phyloP scores from a whole-genome alignment of 64 coral and sea anemone species.

The Stichodactyla helianthus region DNA sequence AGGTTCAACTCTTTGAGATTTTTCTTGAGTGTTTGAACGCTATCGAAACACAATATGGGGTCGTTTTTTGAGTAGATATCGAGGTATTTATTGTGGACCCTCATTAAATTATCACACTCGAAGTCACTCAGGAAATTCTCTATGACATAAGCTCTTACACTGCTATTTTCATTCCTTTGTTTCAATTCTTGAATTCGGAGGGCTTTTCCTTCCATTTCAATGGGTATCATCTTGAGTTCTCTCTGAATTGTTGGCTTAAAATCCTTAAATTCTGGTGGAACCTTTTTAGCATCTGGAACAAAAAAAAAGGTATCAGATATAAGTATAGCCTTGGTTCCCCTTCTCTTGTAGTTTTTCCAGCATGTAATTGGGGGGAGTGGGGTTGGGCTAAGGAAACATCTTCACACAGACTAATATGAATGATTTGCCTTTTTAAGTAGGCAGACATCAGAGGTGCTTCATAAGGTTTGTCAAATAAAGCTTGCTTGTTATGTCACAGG shows the following conservation, averaged over 20 bases:
- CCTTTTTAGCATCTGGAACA: slow-evolving; percentile 1
- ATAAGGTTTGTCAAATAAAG: no score
- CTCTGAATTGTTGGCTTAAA: slow-evolving; percentile 71
- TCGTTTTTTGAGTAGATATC: slow-evolving; percentile 55
- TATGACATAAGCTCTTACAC: slow-evolving; percentile 71
- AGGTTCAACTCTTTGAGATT: slow-evolving; percentile 79
- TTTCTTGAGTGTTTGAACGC: slow-evolving; percentile 67
- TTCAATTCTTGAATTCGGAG: slow-evolving; percentile 54
- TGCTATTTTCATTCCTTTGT: slow-evolving; percentile 40
- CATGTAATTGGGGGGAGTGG: no score
- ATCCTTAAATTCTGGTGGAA: slow-evolving; percentile 35
- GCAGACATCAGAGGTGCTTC: no score
- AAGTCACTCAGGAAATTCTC: slow-evolving; percentile 71
- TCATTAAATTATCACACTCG: slow-evolving; percentile 74
- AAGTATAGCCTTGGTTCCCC: no score
- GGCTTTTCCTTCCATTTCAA: slow-evolving; percentile 47
- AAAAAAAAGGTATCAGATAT: not conserved
- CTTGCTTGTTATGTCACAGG: no score
- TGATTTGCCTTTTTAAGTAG: no score
- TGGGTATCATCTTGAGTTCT: slow-evolving; percentile 43
- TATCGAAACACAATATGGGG: slow-evolving; percentile 89
- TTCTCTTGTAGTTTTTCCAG: no score
- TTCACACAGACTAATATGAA: no score
- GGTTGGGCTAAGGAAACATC: no score
- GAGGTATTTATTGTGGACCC: slow-evolving; percentile 63